A percentile compares a stretch with the other conserved stretches of the same genome.
Evolutionary conservation across 1,140 invertebrate species (phyloP).

Genomic region (Marisa cornuarietis): DNA sequence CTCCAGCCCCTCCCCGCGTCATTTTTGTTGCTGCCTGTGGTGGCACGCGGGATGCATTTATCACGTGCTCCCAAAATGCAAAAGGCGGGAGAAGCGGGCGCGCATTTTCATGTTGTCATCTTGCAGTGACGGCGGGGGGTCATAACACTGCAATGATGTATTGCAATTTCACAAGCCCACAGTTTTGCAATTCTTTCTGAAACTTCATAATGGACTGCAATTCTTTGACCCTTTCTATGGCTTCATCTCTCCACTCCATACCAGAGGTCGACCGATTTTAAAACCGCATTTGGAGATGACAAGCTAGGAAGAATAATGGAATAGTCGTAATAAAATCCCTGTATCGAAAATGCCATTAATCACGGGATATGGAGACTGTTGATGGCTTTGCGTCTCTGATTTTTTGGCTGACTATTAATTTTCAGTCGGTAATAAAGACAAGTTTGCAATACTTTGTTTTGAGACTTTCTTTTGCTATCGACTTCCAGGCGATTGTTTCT

Average conservation of each 20-base stretch:
- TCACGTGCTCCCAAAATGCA: slow-evolving; percentile 6
- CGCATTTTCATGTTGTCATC: slow-evolving; percentile 25
- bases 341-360: too few relatives aligned
- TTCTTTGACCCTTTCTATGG: too few relatives aligned
- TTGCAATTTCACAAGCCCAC: slow-evolving; percentile 8
- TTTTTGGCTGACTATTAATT: too few relatives aligned
- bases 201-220: slow-evolving; percentile 23
- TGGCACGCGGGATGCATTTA: slow-evolving; percentile 3
- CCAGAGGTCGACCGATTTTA: slow-evolving; percentile 13
- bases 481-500: neutral
- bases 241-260: too few relatives aligned
- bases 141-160: slow-evolving; percentile 5
- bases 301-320: slow-evolving; percentile 23
- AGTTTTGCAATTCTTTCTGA: slow-evolving; percentile 6
- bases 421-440: neutral
- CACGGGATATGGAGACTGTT: too few relatives aligned
- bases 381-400: too few relatives aligned
- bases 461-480: neutral
- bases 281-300: slow-evolving; percentile 26
- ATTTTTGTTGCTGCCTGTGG: neutral
- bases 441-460: neutral
- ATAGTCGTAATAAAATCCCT: too few relatives aligned
- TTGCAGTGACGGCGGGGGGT: slow-evolving; percentile 12
- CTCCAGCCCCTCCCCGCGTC: neutral
- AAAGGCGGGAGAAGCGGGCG: slow-evolving; percentile 9